phyloP scores from a whole-genome alignment of 2,797 vertebrate genomes.

The Characodon lateralis region DNA sequence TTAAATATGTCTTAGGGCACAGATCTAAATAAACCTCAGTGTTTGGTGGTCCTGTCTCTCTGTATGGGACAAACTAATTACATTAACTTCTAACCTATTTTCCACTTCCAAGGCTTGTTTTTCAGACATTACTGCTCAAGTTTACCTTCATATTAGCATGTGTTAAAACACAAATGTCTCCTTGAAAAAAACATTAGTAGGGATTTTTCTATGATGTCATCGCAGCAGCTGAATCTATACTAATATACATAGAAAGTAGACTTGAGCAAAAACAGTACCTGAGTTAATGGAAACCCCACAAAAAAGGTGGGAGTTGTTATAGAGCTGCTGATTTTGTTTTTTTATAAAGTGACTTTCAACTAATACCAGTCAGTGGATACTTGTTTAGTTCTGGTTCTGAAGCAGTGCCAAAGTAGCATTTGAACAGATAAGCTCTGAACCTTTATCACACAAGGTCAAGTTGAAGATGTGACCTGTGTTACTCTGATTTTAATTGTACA shows the following conservation, averaged over 20 bases:
- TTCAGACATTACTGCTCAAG: background rate
- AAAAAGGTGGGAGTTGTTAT: background rate
- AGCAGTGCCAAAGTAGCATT: background rate
- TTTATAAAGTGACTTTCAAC: background rate
- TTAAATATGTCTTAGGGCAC: slow-evolving; percentile 6
- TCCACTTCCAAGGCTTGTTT: background rate
- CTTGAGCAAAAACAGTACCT: background rate
- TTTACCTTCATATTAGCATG: background rate
- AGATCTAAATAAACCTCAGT: slow-evolving; percentile 4
- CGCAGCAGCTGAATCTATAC: background rate
- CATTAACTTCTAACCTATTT: background rate
- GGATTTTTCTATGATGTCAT: background rate
- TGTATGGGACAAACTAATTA: background rate
- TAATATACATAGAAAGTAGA: background rate
- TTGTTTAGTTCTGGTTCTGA: background rate
- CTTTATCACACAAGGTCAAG: background rate
- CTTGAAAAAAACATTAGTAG: background rate
- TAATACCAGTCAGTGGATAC: background rate
- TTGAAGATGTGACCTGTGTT: background rate
- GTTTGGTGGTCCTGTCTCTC: background rate
- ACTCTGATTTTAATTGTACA: background rate
- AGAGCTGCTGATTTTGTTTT: background rate
- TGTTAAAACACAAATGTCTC: background rate
- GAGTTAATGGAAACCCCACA: background rate
- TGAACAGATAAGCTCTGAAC: background rate